These are phyloP conservation scores for Gnatocerus cornutus DNA, from an alignment of 2,888 invertebrate genomes.

Conservation along the genomic window DNA sequence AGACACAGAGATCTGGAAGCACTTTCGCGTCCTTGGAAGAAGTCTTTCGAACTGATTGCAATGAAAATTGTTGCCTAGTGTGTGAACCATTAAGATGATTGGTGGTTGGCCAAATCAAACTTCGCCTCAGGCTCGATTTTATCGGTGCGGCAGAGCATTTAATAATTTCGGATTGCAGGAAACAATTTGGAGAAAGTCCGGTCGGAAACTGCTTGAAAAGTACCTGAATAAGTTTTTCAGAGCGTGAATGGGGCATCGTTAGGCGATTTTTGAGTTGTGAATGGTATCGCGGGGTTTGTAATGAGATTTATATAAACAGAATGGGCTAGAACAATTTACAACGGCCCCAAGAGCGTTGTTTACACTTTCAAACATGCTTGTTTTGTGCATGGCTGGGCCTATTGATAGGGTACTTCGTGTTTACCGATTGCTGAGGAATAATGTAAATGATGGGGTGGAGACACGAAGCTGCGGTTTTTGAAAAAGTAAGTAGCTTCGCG, in stretches of 20 bases:
- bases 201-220: constrained; percentile 32
- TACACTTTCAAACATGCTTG: constrained; percentile 33
- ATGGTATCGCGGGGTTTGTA: constrained; percentile 11
- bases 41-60: neutral
- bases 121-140: constrained; percentile 38
- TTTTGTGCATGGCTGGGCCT: constrained; percentile 30
- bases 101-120: constrained; percentile 33
- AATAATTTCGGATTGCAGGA: constrained; percentile 41
- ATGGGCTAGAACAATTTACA: constrained; percentile 26
- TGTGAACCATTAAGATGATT: constrained; percentile 36
- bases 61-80: constrained; percentile 2
- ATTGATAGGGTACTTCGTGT: constrained; percentile 31
- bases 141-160: constrained; percentile 38
- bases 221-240: constrained; percentile 22
- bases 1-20: too few relatives aligned
- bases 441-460: constrained; percentile 21
- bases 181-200: constrained; percentile 39
- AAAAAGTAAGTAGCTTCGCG: too few relatives aligned
- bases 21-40: too few relatives aligned
- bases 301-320: constrained; percentile 34
- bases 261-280: constrained; percentile 32
- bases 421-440: constrained; percentile 26
- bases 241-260: constrained; percentile 35
- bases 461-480: too few relatives aligned
- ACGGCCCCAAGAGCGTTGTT: constrained; percentile 27